Evolutionary conservation across 2,888 invertebrate genomes (phyloP), one percentile per base, ranked within the genome.

Genomic region (Plagodis dolabraria): DNA sequence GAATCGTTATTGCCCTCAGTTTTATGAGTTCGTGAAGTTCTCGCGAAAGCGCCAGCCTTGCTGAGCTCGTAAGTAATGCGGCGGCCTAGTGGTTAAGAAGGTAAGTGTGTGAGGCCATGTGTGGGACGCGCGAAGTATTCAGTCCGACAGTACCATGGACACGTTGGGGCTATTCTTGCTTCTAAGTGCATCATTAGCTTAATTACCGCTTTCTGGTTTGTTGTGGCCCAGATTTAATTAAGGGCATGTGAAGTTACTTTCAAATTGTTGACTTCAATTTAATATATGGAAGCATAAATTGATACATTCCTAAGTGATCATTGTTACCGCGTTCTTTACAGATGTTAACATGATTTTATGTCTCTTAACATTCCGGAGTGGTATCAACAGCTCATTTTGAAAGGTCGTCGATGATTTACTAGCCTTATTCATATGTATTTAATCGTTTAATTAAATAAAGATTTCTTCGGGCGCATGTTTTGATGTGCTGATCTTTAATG

Each of bases 361-460:
- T 42, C 42, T 45, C 40, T 55, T 35, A 45, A 11, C 36, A 60
- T 47, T 51, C 54, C 47, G 6, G 33, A 45, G 35, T 12, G 45
- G 44, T 47, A 60, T 57, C 48, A 50, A 57, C 60, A 55, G 58
- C 35, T 22, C 65, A 67, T 65, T 52, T 59, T 52, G 60, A 77
- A 81, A 82, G 78, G 80, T 78, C 74, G 63, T 36, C 45, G 54
- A 72, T 73, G 74, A 74, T 74, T 70, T 61, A 64, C 69, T 64
- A 52, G 60, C 68, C 65, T 73, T 69, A 68, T 46, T 45, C 38
- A 70, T 73, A 76, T 68, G 68, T 71, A 75, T 76, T 75, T 72
- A 77, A 75, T 67, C 70, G 62, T 76, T 80, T 72, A 83, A 81
- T 83, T 79, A 79, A 79, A 74, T 77, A 71, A 77, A 77, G 72